phyloP scores from a whole-genome alignment of 2,797 vertebrate genomes.

The Hoplostethus atlanticus region DNA sequence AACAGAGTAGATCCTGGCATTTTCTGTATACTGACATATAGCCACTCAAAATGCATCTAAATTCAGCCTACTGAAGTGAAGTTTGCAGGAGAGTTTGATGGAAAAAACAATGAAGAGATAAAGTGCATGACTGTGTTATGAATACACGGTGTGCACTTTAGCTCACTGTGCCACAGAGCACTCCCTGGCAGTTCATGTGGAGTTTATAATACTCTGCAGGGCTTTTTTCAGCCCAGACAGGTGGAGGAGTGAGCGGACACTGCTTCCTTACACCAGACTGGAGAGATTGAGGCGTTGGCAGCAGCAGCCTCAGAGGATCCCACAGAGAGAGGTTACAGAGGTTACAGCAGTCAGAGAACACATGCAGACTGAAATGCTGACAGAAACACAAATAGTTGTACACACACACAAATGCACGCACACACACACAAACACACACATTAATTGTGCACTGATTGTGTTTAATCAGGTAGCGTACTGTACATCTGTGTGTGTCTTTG shows the following conservation, averaged over 20 bases:
- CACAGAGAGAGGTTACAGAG: slow-evolving; percentile 15
- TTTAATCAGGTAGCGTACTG: slow-evolving; percentile 51
- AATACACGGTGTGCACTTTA: neutral
- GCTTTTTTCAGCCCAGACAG: slow-evolving; percentile 7
- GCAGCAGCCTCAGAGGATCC: slow-evolving; percentile 14
- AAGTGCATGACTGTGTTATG: neutral
- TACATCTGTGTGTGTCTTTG: slow-evolving; percentile 22
- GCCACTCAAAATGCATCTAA: too few species aligned
- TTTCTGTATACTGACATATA: too few species aligned
- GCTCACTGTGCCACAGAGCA: neutral
- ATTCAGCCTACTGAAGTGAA: too few species aligned
- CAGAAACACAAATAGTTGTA: slow-evolving; percentile 13
- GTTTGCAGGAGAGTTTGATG: too few species aligned
- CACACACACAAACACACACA: slow-evolving; percentile 29
- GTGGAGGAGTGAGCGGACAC: neutral
- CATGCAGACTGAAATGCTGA: slow-evolving; percentile 25
- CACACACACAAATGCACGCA: neutral
- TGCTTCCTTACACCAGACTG: slow-evolving; percentile 1
- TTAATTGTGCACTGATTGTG: slow-evolving; percentile 62
- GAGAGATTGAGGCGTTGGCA: slow-evolving; percentile 8
- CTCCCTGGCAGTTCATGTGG: neutral
- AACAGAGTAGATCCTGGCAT: too few species aligned
- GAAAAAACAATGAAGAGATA: too few species aligned
- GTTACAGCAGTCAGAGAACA: slow-evolving; percentile 20
- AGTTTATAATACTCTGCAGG: slow-evolving; percentile 7